A percentile compares a stretch with the other conserved stretches of the same genome.
These are phyloP conservation scores for Scartelaos histophorus DNA, from an alignment of 2,113 vertebrate genomes.

Conservation along the genomic window DNA sequence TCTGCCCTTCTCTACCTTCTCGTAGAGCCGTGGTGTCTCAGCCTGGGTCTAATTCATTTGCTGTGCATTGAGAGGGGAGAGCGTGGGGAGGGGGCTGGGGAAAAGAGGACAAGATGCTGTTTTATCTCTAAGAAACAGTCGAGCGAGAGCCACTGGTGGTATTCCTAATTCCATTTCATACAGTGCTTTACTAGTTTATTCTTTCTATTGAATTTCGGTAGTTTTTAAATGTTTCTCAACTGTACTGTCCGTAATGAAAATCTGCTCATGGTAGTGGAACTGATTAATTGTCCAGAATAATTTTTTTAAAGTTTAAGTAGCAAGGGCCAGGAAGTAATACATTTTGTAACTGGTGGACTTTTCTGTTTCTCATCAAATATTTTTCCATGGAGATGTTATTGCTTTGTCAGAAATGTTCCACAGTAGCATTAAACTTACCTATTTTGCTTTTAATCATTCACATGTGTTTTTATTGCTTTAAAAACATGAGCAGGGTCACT, in stretches of 20 bases:
- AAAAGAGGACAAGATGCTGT: slow-evolving; percentile 40
- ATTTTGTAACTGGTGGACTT: too few relatives aligned
- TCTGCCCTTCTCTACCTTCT: slow-evolving; percentile 48
- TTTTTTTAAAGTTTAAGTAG: too few relatives aligned
- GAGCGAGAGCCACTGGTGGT: slow-evolving; percentile 57
- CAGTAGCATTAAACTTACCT: too few relatives aligned
- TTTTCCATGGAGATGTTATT: too few relatives aligned
- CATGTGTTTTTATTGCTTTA: too few relatives aligned
- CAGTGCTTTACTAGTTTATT: slow-evolving; percentile 24
- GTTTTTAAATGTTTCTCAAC: not conserved
- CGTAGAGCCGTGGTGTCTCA: slow-evolving; percentile 55
- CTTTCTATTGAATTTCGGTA: slow-evolving; percentile 42
- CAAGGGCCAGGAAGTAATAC: too few relatives aligned
- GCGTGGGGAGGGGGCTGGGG: not conserved
- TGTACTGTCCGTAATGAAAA: not conserved
- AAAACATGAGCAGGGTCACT: too few relatives aligned
- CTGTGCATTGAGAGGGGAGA: slow-evolving; percentile 54
- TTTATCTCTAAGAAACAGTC: slow-evolving; percentile 71
- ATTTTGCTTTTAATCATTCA: too few relatives aligned
- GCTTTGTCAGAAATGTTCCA: too few relatives aligned
- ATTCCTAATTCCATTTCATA: slow-evolving; percentile 35
- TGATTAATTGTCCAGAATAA: too few relatives aligned
- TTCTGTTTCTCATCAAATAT: too few relatives aligned
- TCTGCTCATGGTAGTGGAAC: not conserved
- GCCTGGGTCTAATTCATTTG: slow-evolving; percentile 71